A percentile compares a stretch with the other conserved stretches of the same genome.
Conservation (phyloP, 2,888 invertebrate genomes). For the Omphaloscelis lunosa region DNA sequence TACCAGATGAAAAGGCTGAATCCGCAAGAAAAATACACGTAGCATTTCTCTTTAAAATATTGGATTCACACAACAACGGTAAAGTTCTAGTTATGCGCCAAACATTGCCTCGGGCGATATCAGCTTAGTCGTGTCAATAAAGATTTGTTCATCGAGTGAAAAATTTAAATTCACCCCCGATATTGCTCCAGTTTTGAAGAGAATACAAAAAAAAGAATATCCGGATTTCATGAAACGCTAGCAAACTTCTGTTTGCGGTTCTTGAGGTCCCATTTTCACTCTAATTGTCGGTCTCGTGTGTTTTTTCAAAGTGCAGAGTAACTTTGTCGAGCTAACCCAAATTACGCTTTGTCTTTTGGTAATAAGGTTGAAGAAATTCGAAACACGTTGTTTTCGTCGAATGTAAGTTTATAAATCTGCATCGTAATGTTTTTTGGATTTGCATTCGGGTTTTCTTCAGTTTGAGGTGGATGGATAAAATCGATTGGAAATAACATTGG, state of each 20-base stretch:
- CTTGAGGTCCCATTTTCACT: conserved; percentile 36
- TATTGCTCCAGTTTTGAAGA: conserved; percentile 70
- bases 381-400: conserved; percentile 61
- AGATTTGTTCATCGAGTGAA: conserved; percentile 78
- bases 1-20: conserved; percentile 21
- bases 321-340: conserved; percentile 57
- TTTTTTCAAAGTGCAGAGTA: conserved; percentile 39
- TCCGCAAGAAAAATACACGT: conserved; percentile 23
- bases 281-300: conserved; percentile 14
- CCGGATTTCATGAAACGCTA: conserved; percentile 66
- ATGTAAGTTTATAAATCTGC: conserved; percentile 61
- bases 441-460: conserved; percentile 45
- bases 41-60: conserved; percentile 68
- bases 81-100: conserved; percentile 47
- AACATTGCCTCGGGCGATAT: conserved; percentile 56
- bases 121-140: conserved; percentile 74
- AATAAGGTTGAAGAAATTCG: conserved; percentile 60
- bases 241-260: conserved; percentile 59
- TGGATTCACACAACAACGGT: conserved; percentile 68
- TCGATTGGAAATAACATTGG: conserved; percentile 5
- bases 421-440: conserved; percentile 63
- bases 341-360: conserved; percentile 62
- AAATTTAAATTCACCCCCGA: conserved; percentile 76
- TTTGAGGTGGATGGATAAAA: not conserved
- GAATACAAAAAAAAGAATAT: conserved; percentile 70